Evolutionary conservation across 2,797 vertebrate genomes (phyloP).

Genomic region (Danio jaintianensis): DNA sequence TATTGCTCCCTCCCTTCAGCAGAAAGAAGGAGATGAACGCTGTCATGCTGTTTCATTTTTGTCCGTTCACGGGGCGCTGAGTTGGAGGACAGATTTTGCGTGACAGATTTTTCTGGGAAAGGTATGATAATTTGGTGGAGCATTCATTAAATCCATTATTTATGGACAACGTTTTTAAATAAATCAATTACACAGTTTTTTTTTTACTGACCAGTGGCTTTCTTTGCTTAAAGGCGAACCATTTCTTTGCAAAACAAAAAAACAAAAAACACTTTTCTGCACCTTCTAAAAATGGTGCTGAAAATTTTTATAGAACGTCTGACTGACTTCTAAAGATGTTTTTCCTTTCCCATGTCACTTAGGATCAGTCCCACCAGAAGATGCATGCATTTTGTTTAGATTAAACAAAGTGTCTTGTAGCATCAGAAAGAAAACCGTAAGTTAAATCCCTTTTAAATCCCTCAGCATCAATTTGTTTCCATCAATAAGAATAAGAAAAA

Average conservation of each 20-base stretch:
- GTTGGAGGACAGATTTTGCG: neutral
- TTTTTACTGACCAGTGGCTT: constrained; percentile 2
- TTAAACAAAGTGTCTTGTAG: constrained; percentile 23
- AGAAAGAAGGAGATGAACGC: constrained; percentile 39
- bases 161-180: constrained; percentile 43
- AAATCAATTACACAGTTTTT: constrained; percentile 44
- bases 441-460: neutral
- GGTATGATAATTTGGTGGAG: constrained; percentile 12
- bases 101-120: constrained; percentile 23
- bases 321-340: constrained; percentile 15
- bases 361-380: neutral
- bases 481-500: neutral
- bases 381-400: neutral
- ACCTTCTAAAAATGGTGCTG: neutral
- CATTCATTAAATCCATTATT: constrained; percentile 44
- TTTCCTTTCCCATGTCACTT: neutral
- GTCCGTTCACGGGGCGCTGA: neutral
- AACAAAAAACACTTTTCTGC: neutral
- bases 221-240: neutral
- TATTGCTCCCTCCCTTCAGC: constrained; percentile 48
- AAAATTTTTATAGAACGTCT: neutral
- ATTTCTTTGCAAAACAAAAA: neutral
- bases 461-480: neutral
- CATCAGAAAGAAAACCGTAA: neutral
- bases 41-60: constrained; percentile 33